Evolutionary conservation across 2,888 invertebrate species (phyloP).

Genomic region (Buathra laborator): DNA sequence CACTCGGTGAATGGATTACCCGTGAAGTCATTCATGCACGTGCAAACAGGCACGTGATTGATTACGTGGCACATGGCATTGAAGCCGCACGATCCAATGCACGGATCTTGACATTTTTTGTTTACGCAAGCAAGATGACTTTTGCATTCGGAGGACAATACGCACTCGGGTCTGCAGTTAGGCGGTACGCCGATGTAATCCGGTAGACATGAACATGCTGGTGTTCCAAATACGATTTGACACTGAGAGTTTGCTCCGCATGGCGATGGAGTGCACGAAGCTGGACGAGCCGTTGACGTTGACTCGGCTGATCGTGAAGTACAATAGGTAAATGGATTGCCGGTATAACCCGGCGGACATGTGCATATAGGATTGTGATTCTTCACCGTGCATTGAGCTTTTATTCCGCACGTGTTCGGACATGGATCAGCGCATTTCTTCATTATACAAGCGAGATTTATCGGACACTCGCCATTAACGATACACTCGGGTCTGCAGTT

Average conservation of each 20-base stretch:
- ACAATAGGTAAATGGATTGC: constrained; percentile 94
- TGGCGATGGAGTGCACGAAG: constrained; percentile 93
- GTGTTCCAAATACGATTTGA: constrained; percentile 90
- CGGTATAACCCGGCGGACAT: constrained; percentile 93
- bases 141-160: constrained; percentile 92
- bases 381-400: constrained; percentile 93
- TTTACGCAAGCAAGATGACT: constrained; percentile 92
- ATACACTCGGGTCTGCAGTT: constrained; percentile 94
- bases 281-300: constrained; percentile 88
- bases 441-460: constrained; percentile 93
- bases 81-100: constrained; percentile 93
- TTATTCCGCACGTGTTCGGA: constrained; percentile 94
- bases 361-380: constrained; percentile 96
- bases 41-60: constrained; percentile 93
- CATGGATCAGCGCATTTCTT: constrained; percentile 96
- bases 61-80: constrained; percentile 92
- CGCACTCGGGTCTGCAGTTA: constrained; percentile 92
- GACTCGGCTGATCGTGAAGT: constrained; percentile 87
- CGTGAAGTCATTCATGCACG: constrained; percentile 90
- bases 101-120: constrained; percentile 93
- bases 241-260: constrained; percentile 95
- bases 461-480: constrained; percentile 94
- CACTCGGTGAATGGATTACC: constrained; percentile 94
- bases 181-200: constrained; percentile 93
- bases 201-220: constrained; percentile 92